A percentile compares a stretch with the other conserved stretches of the same genome.
Conservation (phyloP, 2,797 vertebrate genomes). For the Sebastes hopkinsi region DNA sequence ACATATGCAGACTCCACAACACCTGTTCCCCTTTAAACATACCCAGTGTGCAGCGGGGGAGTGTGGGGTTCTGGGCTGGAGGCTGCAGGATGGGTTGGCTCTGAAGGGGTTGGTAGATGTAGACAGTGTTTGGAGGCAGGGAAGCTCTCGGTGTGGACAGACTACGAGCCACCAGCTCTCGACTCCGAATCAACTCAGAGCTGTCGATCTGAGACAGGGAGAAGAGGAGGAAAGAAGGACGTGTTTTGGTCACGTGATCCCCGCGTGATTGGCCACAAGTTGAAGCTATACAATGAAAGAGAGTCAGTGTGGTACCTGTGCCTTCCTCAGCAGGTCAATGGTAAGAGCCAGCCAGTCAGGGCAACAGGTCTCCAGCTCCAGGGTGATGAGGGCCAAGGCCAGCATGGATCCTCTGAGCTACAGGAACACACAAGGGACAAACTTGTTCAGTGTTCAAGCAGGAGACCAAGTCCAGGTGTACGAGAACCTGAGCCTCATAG, state of each 20-base stretch:
- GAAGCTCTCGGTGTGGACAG: conserved; percentile 89
- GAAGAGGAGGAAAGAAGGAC: background rate
- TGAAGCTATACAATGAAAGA: background rate
- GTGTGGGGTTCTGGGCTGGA: conserved; percentile 74
- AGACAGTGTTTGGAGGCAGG: conserved; percentile 94
- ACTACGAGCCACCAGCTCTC: conserved; percentile 91
- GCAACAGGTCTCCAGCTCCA: conserved; percentile 96
- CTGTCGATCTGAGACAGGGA: conserved; percentile 86
- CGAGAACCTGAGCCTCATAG: background rate
- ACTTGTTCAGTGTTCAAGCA: background rate
- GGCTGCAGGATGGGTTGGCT: conserved; percentile 26
- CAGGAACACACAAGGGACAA: conserved; percentile 7
- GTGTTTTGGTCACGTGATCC: background rate
- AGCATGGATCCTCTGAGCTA: conserved; percentile 93
- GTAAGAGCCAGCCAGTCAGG: conserved; percentile 95
- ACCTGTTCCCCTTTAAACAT: background rate
- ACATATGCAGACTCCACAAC: background rate
- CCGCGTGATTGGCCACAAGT: no score
- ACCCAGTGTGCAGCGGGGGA: conserved; percentile 54
- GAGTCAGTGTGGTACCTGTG: conserved; percentile 66
- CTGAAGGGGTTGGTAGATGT: conserved; percentile 92
- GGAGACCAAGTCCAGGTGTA: background rate
- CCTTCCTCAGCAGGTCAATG: conserved; percentile 91
- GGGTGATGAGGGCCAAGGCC: conserved; percentile 92
- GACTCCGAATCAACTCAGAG: conserved; percentile 92